Evolutionary conservation across 2,113 vertebrate species (phyloP), one percentile per base, ranked within the genome.

Genomic region (Mesocricetus auratus): DNA sequence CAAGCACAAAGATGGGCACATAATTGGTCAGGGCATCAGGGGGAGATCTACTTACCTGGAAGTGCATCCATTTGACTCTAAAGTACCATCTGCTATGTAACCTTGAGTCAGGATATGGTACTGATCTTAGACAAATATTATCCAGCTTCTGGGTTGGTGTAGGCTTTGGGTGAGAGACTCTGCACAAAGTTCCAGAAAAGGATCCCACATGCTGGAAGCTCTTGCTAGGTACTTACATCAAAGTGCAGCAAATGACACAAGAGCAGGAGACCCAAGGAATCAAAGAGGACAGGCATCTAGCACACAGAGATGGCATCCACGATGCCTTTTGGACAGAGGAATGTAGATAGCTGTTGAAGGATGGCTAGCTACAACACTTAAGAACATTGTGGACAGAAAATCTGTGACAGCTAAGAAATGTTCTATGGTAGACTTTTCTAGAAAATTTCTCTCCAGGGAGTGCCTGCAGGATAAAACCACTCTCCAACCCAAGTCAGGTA

Each of bases 1-100:
- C 11, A 4, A 17, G 3, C 71, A 45, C 26, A 69, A 3, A 71
- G 47, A 82, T 7, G 13, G 45, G 50, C 2, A 31, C 16, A 7
- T 8, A 1, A 3, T 1, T 3, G 9, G 5, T 17, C 33, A n/a
- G 15, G 3, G 60, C 33, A 50, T 75, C 42, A 45, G 0, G 7
- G 10, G 12, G 31, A 96, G 31, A 47, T 1, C 9, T 19, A 36
- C 15, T 62, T 50, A 10, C 15, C 71, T 4, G 33, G 26, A 79
- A 12, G 31, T 6, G 4, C n/a, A 47, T 87, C 78, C 7, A 86
- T 89, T 66, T 73, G 56, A 83, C 82, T 83, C 31, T 42, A 66
- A 95, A 94, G 19, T 53, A 26, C 15, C 42, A 81, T 36, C 31
- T 16, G 29, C 26, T 50, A 75, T 74, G n/a, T 66, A 15, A 78